Base-by-base conservation (phyloP, 2,888 invertebrate genomes). In the Smittia sp. region DNA sequence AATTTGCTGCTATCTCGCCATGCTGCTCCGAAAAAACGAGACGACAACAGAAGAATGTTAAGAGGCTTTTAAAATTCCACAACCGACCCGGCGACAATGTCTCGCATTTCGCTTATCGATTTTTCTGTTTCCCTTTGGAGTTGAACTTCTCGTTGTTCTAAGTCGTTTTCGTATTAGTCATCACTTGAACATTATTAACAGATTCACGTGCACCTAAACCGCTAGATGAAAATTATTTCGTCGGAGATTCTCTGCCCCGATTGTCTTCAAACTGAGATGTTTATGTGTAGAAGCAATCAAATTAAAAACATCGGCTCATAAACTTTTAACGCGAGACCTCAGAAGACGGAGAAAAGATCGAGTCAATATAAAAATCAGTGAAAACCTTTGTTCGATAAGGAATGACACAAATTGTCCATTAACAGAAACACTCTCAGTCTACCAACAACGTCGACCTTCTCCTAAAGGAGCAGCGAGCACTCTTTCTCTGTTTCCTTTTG, bases 331-430 rank as follows among this genome's bases (percentile, higher is more conserved):
- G 46, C 13, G 46, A 46, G 46, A 46, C 46, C 46, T 2, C 46
- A 46, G 46, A 6, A 24, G 24, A 63, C 63, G n/a, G 27, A n/a
- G 25, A 25, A 13, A 27, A 25, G 22, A 11, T 3, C 32, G 9
- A 32, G 32, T 32, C 32, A 46, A 46, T n/a, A 46, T 46, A 46
- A 27, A 63, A 63, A 63, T 63, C 63, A 63, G 15, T 63, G 63
- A 63, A 58, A 63, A 24, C 63, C 27, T 63, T 63, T 63, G 62
- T 72, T 62, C 65, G 73, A 63, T 73, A 65, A 73, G 27, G 25
- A 65, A 65, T 65, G 65, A 73, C 73, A 73, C 73, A 73, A 73
- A 73, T 73, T 73, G 73, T 73, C 73, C 73, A 73, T 73, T 73
- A 73, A 46, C n/a, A 65, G 39, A 63, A 73, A 73, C 73, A 73